phyloP scores from a whole-genome alignment of 2,888 invertebrate genomes.

The Drosophila maculinotata region DNA sequence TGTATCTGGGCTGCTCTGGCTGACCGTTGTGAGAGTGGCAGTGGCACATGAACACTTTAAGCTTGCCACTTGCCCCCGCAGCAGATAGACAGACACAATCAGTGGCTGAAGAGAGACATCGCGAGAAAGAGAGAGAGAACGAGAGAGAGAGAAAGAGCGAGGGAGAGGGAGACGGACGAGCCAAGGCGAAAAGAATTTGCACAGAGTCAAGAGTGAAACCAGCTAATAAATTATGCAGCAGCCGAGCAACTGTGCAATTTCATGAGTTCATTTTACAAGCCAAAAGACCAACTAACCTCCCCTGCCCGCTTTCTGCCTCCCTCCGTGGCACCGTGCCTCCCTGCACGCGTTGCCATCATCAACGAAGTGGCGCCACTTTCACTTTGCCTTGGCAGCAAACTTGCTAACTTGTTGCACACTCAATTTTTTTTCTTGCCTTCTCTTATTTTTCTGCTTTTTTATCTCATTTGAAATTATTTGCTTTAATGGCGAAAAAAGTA shows the following conservation, averaged over 20 bases:
- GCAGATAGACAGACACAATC: conserved; percentile 36
- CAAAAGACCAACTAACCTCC: conserved; percentile 26
- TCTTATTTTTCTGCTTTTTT: conserved; percentile 43
- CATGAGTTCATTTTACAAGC: conserved; percentile 68
- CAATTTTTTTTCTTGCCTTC: conserved; percentile 35
- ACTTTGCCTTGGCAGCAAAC: conserved; percentile 72
- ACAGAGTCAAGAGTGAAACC: conserved; percentile 47
- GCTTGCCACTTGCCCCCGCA: conserved; percentile 6
- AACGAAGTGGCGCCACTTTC: conserved; percentile 63
- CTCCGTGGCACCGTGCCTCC: no score
- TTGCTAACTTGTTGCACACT: conserved; percentile 74
- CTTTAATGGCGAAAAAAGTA: conserved; percentile 64
- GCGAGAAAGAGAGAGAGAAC: neutral
- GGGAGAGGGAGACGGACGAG: neutral
- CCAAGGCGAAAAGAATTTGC: conserved; percentile 43
- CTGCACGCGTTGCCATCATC: no score
- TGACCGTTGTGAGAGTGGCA: conserved; percentile 4
- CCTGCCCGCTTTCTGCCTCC: neutral
- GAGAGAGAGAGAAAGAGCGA: neutral
- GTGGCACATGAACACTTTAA: conserved; percentile 3
- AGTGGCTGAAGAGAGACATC: conserved; percentile 6
- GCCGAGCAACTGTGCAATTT: conserved; percentile 63
- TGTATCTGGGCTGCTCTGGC: neutral
- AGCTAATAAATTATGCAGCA: conserved; percentile 77
- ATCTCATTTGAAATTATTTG: conserved; percentile 79